These are phyloP conservation scores for Megatriorchis doriae DNA, from an alignment of 2,113 vertebrate genomes.

Conservation along the genomic window DNA sequence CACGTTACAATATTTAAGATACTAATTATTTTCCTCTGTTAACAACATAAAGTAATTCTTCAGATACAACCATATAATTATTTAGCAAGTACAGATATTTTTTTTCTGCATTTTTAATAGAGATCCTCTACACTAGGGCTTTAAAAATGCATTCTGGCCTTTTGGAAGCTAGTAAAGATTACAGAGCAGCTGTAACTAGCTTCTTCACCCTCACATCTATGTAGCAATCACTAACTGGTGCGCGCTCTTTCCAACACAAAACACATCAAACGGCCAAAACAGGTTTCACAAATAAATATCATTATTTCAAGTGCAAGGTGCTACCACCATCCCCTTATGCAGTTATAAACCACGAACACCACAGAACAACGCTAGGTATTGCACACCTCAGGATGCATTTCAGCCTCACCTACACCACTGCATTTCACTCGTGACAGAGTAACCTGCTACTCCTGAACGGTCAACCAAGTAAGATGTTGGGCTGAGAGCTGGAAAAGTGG, in stretches of 20 bases:
- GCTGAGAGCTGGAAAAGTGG: not conserved
- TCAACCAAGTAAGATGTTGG: not conserved
- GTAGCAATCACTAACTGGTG: not conserved
- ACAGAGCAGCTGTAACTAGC: not conserved
- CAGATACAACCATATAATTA: not conserved
- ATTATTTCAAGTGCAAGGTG: not conserved
- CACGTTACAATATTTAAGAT: not conserved
- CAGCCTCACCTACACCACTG: not conserved
- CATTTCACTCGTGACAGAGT: rapidly evolving
- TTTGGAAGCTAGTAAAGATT: not conserved
- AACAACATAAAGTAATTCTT: not conserved
- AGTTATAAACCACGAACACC: rapidly evolving
- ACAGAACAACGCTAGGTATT: not conserved
- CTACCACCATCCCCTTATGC: not conserved
- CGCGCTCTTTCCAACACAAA: rapidly evolving
- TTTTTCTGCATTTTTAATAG: not conserved
- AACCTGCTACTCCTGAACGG: rapidly evolving
- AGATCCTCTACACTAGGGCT: not conserved
- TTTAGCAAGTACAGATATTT: not conserved
- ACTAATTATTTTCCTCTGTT: not conserved
- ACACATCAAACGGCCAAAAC: not conserved
- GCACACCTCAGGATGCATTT: not conserved
- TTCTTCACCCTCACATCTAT: not conserved
- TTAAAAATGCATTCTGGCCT: not conserved
- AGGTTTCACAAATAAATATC: not conserved